These are phyloP conservation scores for Kryphioiulus occultus DNA, from an alignment of 2,888 invertebrate species.

Conservation along the genomic window DNA sequence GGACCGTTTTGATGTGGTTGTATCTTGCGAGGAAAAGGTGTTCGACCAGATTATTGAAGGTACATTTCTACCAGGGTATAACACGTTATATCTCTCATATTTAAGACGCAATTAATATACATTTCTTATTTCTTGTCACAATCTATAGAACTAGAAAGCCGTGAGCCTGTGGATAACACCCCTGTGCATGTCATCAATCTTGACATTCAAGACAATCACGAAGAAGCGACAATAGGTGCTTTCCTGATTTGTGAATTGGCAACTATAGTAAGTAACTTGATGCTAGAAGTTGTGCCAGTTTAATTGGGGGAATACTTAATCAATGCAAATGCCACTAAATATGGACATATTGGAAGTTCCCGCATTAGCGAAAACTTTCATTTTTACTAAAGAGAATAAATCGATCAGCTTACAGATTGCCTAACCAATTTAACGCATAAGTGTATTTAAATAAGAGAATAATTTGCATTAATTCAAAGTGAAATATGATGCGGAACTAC, in stretches of 20 bases:
- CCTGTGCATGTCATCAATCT: conserved; percentile 97
- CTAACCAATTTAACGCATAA: too few relatives aligned
- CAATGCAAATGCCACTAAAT: too few relatives aligned
- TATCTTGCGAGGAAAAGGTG: conserved; percentile 97
- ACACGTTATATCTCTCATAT: background rate
- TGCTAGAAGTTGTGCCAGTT: too few relatives aligned
- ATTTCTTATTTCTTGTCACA: conserved; percentile 20
- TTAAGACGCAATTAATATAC: too few relatives aligned
- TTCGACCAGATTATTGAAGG: conserved; percentile 98
- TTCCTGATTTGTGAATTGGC: conserved; percentile 97
- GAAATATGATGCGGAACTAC: too few relatives aligned
- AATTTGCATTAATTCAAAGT: too few relatives aligned
- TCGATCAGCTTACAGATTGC: too few relatives aligned
- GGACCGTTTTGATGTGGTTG: conserved; percentile 93
- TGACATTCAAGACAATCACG: conserved; percentile 99
- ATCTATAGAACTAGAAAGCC: conserved; percentile 72
- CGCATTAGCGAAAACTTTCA: too few relatives aligned
- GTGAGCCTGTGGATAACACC: conserved; percentile 79
- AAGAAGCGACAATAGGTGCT: conserved; percentile 98
- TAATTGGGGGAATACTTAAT: background rate
- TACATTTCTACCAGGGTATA: conserved; percentile 61
- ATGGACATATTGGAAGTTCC: too few relatives aligned
- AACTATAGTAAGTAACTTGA: conserved; percentile 73
- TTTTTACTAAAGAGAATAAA: too few relatives aligned
- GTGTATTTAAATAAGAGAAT: too few relatives aligned